Conservation (phyloP, 2,888 invertebrate species). For the Himalopsyche kuldschensis region DNA sequence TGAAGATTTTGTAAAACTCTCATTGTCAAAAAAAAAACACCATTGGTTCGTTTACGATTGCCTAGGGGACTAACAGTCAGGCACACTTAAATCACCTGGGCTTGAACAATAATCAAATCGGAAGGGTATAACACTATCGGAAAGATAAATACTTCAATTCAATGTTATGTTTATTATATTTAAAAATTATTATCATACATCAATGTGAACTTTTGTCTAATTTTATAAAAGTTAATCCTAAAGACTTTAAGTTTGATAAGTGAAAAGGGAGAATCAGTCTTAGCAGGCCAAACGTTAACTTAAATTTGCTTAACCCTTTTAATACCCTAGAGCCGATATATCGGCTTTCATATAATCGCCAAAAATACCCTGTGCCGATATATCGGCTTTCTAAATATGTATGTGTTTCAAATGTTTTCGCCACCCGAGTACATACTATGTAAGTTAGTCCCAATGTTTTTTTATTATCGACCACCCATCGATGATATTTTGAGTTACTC, state of each 20-base stretch:
- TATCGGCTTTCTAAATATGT: too few species aligned
- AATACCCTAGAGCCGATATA: too few species aligned
- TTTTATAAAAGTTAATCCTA: neutral
- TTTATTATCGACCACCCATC: too few species aligned
- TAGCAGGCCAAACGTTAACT: constrained; percentile 15
- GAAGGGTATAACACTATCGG: neutral
- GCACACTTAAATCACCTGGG: neutral
- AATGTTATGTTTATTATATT: neutral
- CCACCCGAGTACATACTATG: too few species aligned
- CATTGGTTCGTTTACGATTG: neutral
- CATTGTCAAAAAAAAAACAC: neutral
- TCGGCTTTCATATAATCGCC: too few species aligned
- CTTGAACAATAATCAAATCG: neutral
- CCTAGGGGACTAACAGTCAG: neutral
- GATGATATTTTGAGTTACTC: too few species aligned
- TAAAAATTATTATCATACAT: neutral
- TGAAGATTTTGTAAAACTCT: too few species aligned
- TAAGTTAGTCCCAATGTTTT: too few species aligned
- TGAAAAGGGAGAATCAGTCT: constrained; percentile 27
- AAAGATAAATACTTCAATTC: neutral
- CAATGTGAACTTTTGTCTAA: neutral
- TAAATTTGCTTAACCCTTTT: too few species aligned
- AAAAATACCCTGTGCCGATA: too few species aligned
- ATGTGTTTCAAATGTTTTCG: too few species aligned
- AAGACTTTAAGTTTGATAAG: neutral